Conservation (phyloP, 1,140 invertebrate species). For the Magallana gigas region DNA sequence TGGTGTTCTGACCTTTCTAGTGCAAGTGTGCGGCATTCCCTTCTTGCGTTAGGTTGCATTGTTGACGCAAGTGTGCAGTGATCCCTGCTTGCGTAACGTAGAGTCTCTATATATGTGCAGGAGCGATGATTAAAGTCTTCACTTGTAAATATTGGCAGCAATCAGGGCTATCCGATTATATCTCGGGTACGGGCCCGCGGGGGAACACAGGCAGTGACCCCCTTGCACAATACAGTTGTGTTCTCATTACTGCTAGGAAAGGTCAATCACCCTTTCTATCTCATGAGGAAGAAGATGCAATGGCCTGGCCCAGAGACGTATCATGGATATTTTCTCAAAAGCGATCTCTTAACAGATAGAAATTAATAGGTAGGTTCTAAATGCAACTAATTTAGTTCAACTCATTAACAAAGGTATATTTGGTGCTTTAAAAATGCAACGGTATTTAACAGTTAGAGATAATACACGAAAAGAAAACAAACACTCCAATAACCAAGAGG, state of each 20-base stretch:
- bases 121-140: no score
- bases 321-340: constrained; percentile 40
- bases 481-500: constrained; percentile 43
- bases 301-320: constrained; percentile 41
- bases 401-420: constrained; percentile 55
- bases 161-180: no score
- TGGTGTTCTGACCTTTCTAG: no score
- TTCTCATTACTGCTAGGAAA: constrained; percentile 2
- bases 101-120: no score
- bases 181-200: no score
- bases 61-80: no score
- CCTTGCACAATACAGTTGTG: neutral
- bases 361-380: constrained; percentile 54
- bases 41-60: no score
- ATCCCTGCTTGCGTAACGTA: no score
- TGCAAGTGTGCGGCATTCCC: no score
- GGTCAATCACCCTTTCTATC: constrained; percentile 26
- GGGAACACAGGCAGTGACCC: no score
- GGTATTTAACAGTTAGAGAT: constrained; percentile 36
- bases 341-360: constrained; percentile 49
- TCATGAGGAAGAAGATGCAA: constrained; percentile 10
- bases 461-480: constrained; percentile 47
- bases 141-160: no score
- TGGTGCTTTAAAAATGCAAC: constrained; percentile 51
- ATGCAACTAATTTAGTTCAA: constrained; percentile 61